Evolutionary conservation across 1,140 invertebrate species (phyloP).

Genomic region (Aphis gossypii): DNA sequence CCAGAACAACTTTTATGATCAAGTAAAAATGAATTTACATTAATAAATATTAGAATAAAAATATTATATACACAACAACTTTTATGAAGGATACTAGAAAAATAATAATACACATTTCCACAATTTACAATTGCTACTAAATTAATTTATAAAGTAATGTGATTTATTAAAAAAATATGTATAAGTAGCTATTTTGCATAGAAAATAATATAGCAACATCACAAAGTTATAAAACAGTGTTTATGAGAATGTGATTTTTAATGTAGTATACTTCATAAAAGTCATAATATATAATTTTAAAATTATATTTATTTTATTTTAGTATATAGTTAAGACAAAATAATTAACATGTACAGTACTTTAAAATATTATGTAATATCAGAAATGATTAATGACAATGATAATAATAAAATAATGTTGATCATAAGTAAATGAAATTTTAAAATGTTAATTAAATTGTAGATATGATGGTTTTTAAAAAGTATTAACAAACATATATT

Average conservation of each 20-base stretch:
- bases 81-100: background rate
- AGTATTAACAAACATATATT: background rate
- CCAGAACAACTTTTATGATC: background rate
- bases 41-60: background rate
- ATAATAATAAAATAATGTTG: background rate
- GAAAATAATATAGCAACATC: background rate
- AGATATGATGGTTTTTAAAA: background rate
- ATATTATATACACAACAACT: background rate
- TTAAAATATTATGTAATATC: background rate
- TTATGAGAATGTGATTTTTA: background rate
- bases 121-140: background rate
- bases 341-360: constrained; percentile 28
- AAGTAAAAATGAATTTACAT: background rate
- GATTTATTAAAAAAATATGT: background rate
- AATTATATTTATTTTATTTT: background rate
- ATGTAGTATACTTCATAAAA: background rate
- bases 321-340: background rate
- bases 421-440: background rate
- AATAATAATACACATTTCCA: background rate
- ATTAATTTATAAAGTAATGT: background rate
- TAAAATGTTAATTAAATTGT: background rate
- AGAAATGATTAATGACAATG: background rate
- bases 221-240: background rate
- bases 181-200: too few relatives aligned
- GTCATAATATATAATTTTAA: background rate